phyloP scores from a whole-genome alignment of 2,797 vertebrate genomes.

The Parauchenoglanis punctatus region DNA sequence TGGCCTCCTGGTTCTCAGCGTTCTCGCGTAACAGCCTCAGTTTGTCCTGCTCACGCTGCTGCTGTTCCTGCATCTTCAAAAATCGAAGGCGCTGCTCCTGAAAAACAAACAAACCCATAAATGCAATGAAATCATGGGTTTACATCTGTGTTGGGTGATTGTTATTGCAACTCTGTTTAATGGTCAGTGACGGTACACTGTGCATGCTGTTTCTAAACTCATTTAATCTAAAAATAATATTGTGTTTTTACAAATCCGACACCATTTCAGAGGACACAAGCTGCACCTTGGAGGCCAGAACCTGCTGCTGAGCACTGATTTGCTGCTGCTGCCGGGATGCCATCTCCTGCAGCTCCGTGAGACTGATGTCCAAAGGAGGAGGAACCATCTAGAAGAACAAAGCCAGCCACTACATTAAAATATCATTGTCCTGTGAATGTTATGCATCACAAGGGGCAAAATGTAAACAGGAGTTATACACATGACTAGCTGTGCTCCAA shows the following conservation, averaged over 20 bases:
- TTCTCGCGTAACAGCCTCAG: constrained; percentile 85
- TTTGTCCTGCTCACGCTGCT: constrained; percentile 89
- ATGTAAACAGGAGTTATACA: neutral
- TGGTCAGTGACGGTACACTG: too few relatives aligned
- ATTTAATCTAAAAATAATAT: too few relatives aligned
- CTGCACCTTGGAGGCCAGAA: constrained; percentile 81
- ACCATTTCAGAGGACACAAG: neutral
- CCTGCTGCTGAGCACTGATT: constrained; percentile 87
- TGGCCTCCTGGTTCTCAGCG: constrained; percentile 91
- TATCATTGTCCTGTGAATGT: neutral
- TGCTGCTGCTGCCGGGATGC: constrained; percentile 89
- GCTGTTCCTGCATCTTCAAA: constrained; percentile 89
- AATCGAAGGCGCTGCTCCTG: constrained; percentile 93
- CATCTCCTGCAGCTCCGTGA: constrained; percentile 90
- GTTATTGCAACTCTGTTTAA: neutral
- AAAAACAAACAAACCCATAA: neutral
- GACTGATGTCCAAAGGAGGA: constrained; percentile 84
- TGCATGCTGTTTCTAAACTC: neutral
- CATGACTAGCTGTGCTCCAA: neutral
- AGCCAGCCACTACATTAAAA: neutral
- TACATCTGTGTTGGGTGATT: neutral
- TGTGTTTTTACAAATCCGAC: neutral
- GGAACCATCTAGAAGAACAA: constrained; percentile 72
- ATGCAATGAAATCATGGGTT: neutral
- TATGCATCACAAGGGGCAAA: neutral